Percentiles rank a stretch among this genome's conserved stretches.
Conservation (phyloP, 2,888 invertebrate genomes). For the Trypoxylon attenuatum region DNA sequence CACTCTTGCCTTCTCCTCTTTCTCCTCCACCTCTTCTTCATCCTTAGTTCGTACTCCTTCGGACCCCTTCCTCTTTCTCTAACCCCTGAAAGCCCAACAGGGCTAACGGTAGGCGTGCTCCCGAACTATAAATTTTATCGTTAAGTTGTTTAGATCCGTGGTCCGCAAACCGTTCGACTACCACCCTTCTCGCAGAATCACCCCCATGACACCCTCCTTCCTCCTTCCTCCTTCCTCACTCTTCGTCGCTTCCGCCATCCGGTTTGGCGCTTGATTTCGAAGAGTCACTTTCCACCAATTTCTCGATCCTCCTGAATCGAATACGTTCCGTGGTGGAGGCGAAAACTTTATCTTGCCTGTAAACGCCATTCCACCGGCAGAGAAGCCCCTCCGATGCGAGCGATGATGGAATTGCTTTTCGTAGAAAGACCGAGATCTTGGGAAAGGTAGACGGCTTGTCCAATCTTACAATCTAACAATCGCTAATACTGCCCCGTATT, state of each 20-base stretch:
- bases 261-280: constrained; percentile 64
- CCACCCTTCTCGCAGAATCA: background rate
- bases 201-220: background rate
- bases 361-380: constrained; percentile 47
- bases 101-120: constrained; percentile 70
- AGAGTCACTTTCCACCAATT: constrained; percentile 60
- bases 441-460: no score
- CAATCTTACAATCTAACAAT: no score
- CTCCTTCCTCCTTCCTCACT: background rate
- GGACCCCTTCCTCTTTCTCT: constrained; percentile 17
- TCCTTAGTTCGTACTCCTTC: background rate
- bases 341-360: constrained; percentile 40
- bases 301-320: constrained; percentile 27
- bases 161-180: constrained; percentile 64
- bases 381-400: constrained; percentile 30
- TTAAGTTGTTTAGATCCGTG: constrained; percentile 74
- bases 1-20: constrained; percentile 1
- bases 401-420: constrained; percentile 40
- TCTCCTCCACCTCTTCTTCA: no score
- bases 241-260: constrained; percentile 10
- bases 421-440: no score
- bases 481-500: no score
- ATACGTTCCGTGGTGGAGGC: constrained; percentile 22
- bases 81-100: constrained; percentile 46
- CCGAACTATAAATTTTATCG: constrained; percentile 74